Percentiles rank a stretch among this genome's conserved stretches.
These are phyloP conservation scores for Elephantulus edwardii DNA, from an alignment of 2,113 vertebrate genomes.

Conservation along the genomic window DNA sequence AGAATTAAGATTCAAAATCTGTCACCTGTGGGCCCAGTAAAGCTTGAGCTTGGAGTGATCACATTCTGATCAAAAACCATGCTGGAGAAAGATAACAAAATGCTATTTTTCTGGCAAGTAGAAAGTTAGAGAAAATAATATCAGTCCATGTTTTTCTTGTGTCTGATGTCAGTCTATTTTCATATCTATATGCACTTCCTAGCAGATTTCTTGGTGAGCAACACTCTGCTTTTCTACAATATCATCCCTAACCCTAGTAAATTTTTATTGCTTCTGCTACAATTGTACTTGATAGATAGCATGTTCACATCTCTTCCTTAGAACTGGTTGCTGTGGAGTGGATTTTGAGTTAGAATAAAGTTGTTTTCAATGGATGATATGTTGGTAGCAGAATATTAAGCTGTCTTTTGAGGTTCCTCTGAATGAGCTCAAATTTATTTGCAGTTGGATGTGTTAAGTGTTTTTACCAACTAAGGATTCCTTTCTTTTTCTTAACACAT, in stretches of 20 bases:
- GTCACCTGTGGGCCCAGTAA: neutral
- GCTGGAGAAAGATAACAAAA: neutral
- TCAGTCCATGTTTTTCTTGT: neutral
- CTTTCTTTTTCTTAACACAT: neutral
- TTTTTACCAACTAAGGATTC: neutral
- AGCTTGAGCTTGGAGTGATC: neutral
- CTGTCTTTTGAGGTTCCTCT: neutral
- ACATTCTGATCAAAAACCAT: neutral
- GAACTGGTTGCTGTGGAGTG: neutral
- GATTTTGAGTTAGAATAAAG: neutral
- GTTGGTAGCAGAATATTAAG: neutral
- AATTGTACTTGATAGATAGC: neutral
- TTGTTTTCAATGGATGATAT: neutral
- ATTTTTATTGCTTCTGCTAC: neutral
- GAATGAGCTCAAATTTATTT: neutral
- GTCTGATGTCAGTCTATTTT: neutral
- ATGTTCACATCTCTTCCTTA: neutral
- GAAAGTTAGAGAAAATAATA: neutral
- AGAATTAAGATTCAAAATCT: constrained; percentile 1
- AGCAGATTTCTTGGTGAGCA: neutral
- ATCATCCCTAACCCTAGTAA: neutral
- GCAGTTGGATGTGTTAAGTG: neutral
- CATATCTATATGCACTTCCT: neutral
- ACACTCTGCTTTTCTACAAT: neutral
- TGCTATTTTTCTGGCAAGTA: neutral